Evolutionary conservation across 1,140 invertebrate genomes (phyloP).

Genomic region (Camponotus pennsylvanicus): DNA sequence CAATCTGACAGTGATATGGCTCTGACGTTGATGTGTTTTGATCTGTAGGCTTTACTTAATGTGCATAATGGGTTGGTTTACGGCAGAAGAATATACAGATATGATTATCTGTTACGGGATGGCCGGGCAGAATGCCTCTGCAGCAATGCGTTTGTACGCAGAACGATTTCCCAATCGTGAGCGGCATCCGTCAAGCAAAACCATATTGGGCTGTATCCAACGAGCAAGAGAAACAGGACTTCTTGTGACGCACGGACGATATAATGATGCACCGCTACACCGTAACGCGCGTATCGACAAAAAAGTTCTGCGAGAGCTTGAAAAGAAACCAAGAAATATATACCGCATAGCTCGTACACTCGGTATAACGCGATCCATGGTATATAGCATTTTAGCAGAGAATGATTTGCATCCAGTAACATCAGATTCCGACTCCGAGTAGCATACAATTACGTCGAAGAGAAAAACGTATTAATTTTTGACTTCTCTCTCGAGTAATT

Average conservation of each 20-base stretch:
- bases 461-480: no score
- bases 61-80: not conserved
- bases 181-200: not conserved
- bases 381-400: not conserved
- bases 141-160: not conserved
- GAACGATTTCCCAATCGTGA: not conserved
- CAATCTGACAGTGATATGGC: no score
- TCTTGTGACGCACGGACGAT: not conserved
- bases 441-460: no score
- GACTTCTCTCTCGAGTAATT: no score
- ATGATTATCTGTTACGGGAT: conserved; percentile 5
- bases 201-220: not conserved
- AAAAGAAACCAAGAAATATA: not conserved
- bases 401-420: no score
- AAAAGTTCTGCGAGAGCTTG: not conserved
- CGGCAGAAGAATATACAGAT: not conserved
- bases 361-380: not conserved
- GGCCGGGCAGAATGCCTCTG: not conserved
- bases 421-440: no score
- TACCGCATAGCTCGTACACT: not conserved
- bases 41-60: no score
- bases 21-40: no score
- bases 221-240: not conserved
- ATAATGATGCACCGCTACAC: not conserved
- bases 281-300: not conserved